These are phyloP conservation scores for Spea hammondii DNA, from an alignment of 2,797 vertebrate species.

Conservation along the genomic window DNA sequence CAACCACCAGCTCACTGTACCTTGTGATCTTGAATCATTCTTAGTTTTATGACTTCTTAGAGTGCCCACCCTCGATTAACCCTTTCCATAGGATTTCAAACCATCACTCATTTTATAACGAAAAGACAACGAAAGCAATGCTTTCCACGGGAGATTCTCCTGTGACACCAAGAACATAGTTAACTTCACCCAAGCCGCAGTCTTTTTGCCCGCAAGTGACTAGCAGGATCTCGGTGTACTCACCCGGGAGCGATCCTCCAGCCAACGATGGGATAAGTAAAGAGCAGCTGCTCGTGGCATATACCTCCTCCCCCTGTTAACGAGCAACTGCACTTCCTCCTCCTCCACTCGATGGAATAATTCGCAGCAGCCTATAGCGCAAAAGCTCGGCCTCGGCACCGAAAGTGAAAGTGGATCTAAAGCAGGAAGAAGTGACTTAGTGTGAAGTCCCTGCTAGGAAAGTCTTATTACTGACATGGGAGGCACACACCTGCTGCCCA, in stretches of 20 bases:
- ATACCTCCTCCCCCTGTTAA: conserved; percentile 22
- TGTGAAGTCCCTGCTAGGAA: conserved; percentile 21
- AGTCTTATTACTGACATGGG: neutral
- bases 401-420: conserved; percentile 39
- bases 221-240: conserved; percentile 5
- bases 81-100: too few species aligned
- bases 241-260: neutral
- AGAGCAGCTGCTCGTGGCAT: conserved; percentile 3
- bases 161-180: too few species aligned
- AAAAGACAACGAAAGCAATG: too few species aligned
- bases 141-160: too few species aligned
- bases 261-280: neutral
- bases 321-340: neutral
- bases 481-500: too few species aligned
- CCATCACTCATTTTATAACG: too few species aligned
- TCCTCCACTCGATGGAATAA: neutral
- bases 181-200: too few species aligned
- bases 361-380: conserved; percentile 7
- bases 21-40: too few species aligned
- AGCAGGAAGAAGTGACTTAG: conserved; percentile 10
- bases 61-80: too few species aligned
- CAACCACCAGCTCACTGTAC: neutral
- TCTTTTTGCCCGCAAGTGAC: too few species aligned
- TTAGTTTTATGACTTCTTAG: too few species aligned
- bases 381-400: neutral